phyloP scores from a whole-genome alignment of 2,888 invertebrate genomes.

The Chironomus riparius region DNA sequence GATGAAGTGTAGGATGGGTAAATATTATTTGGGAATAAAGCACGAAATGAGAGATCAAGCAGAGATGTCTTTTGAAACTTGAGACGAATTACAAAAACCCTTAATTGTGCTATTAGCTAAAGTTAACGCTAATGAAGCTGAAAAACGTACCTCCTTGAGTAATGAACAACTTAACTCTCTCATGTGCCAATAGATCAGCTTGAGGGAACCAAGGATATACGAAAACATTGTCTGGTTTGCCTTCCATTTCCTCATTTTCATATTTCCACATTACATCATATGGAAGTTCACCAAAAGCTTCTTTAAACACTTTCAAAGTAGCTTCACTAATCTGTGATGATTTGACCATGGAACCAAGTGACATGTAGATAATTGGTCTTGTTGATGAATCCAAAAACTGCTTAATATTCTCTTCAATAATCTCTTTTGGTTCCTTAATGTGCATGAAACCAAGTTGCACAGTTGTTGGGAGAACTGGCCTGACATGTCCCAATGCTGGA shows the following conservation, averaged over 20 bases:
- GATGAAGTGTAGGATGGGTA: too few species aligned
- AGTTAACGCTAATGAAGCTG: too few species aligned
- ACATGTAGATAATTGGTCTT: background rate
- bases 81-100: too few species aligned
- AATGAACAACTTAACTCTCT: slow-evolving; percentile 43
- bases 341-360: slow-evolving; percentile 36
- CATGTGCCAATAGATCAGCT: slow-evolving; percentile 34
- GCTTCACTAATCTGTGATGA: slow-evolving; percentile 34
- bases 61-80: too few species aligned
- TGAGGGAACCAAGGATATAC: slow-evolving; percentile 41
- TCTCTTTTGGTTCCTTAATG: background rate
- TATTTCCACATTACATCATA: slow-evolving; percentile 41
- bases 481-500: background rate
- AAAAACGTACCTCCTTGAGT: slow-evolving; percentile 42
- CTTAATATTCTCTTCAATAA: background rate
- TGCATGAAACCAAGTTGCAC: background rate
- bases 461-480: background rate
- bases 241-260: slow-evolving; percentile 36
- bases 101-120: too few species aligned
- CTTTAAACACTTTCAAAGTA: slow-evolving; percentile 34
- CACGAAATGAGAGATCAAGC: too few species aligned
- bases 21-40: too few species aligned
- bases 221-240: slow-evolving; percentile 35
- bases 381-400: background rate
- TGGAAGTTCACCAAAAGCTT: slow-evolving; percentile 36